A percentile compares a stretch with the other conserved stretches of the same genome.
Evolutionary conservation across 2,113 vertebrate genomes (phyloP).

Genomic region (Fukomys damarensis): DNA sequence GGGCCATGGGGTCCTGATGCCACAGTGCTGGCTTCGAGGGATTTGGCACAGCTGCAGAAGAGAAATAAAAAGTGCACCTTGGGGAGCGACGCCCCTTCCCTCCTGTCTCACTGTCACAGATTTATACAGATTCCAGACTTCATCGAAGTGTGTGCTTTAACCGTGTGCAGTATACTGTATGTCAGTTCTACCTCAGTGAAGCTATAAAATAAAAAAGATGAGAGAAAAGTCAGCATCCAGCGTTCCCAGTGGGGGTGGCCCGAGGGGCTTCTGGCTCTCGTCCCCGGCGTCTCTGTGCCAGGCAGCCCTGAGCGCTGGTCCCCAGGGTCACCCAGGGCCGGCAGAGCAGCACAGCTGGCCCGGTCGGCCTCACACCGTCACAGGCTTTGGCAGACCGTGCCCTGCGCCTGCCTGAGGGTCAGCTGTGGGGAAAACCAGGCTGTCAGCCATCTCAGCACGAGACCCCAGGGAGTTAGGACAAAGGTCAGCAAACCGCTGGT

Average conservation of each 20-base stretch:
- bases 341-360: not conserved
- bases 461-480: slow-evolving; percentile 51
- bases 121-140: not conserved
- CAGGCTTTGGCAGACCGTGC: slow-evolving; percentile 54
- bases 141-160: not conserved
- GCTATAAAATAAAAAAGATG: not conserved
- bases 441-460: not conserved
- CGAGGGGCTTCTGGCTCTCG: not conserved
- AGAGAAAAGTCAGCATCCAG: not conserved
- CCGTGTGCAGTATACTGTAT: not conserved
- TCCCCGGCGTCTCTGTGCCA: not conserved
- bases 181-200: not conserved
- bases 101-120: not conserved
- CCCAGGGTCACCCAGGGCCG: not conserved
- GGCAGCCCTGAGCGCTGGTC: fast-evolving
- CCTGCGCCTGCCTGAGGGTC: slow-evolving; percentile 59
- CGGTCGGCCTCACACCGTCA: not conserved
- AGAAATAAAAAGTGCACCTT: not conserved
- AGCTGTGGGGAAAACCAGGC: slow-evolving; percentile 68
- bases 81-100: not conserved
- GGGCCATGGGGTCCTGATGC: not conserved
- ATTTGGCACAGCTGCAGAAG: not conserved
- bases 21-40: not conserved
- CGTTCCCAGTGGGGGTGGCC: not conserved
- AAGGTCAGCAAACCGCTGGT: slow-evolving; percentile 63